Conservation (phyloP, 2,888 invertebrate species). For the Exocentrus adspersus region DNA sequence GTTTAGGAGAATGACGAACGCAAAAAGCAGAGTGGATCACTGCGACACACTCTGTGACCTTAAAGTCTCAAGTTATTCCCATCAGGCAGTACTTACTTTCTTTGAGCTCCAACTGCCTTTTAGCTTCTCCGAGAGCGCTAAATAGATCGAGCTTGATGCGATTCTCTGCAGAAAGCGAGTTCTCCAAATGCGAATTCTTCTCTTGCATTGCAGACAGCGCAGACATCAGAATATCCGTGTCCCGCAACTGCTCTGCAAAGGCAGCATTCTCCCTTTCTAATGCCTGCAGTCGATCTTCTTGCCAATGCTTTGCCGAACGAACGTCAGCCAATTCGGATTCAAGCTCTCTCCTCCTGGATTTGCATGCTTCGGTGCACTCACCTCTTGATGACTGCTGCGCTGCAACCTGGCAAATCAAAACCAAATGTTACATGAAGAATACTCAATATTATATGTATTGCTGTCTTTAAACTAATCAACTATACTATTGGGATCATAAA, state of each 20-base stretch:
- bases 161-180: conserved; percentile 95
- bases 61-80: no score
- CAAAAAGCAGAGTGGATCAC: no score
- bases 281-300: conserved; percentile 69
- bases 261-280: conserved; percentile 68
- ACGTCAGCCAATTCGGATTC: conserved; percentile 71
- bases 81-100: conserved; percentile 72
- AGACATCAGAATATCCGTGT: conserved; percentile 80
- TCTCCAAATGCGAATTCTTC: conserved; percentile 91
- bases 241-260: conserved; percentile 64
- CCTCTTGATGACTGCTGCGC: conserved; percentile 57
- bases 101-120: conserved; percentile 86
- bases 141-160: conserved; percentile 97
- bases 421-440: not conserved
- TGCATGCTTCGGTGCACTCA: conserved; percentile 62
- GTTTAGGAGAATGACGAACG: no score
- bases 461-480: no score
- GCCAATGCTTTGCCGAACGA: conserved; percentile 68
- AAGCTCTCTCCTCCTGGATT: conserved; percentile 68
- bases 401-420: conserved; percentile 49
- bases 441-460: no score
- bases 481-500: no score
- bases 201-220: conserved; percentile 87
- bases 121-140: conserved; percentile 95
- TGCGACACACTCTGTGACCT: no score